These are phyloP conservation scores for Carassius carassius DNA, from an alignment of 2,113 vertebrate genomes.

Conservation along the genomic window DNA sequence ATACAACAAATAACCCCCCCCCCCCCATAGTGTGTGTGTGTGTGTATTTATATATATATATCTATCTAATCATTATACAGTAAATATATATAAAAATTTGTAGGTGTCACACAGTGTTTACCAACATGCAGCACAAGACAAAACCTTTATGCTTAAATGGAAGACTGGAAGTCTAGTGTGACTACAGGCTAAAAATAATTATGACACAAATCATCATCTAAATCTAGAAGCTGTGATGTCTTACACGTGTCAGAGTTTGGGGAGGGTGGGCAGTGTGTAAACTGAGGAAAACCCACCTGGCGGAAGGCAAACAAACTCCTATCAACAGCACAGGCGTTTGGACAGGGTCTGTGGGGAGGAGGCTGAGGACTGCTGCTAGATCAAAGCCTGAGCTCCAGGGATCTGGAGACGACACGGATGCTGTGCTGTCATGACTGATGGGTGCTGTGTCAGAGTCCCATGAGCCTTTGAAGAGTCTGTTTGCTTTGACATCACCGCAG, in stretches of 20 bases:
- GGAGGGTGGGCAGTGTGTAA: slow-evolving; percentile 40
- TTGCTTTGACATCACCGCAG: background rate
- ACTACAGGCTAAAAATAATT: background rate
- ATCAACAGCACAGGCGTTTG: slow-evolving; percentile 38
- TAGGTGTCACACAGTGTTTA: no score
- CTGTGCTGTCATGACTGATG: slow-evolving; percentile 27
- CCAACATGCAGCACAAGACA: no score
- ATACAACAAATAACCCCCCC: no score
- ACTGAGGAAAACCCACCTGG: slow-evolving; percentile 52
- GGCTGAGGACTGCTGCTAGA: slow-evolving; percentile 1
- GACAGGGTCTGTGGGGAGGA: slow-evolving; percentile 2
- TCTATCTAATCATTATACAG: no score
- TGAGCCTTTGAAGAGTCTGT: slow-evolving; percentile 9
- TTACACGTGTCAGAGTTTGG: slow-evolving; percentile 5
- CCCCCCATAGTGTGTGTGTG: no score
- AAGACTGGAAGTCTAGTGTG: background rate
- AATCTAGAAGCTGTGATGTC: background rate
- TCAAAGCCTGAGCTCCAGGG: slow-evolving; percentile 42
- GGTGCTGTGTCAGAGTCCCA: background rate
- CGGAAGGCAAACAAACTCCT: slow-evolving; percentile 53
- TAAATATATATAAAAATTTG: no score
- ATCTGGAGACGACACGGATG: slow-evolving; percentile 34
- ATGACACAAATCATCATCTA: background rate
- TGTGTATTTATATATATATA: no score
- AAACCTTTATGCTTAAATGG: no score